Conservation (phyloP, 2,888 invertebrate genomes). For the Helicoverpa assulta region DNA sequence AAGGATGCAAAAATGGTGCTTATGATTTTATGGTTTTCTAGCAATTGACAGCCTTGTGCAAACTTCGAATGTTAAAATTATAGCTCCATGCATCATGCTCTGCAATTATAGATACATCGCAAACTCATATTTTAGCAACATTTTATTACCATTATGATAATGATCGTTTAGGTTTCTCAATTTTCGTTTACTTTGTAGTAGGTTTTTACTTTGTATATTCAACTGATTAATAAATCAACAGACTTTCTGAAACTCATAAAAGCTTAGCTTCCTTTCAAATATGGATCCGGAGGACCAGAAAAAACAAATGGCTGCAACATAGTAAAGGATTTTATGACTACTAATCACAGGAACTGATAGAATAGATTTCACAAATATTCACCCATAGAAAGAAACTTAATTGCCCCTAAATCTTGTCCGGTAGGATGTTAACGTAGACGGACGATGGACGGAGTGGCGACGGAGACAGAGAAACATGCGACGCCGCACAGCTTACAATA, state of each 20-base stretch:
- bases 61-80: conserved; percentile 28
- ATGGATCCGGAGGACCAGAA: too few relatives aligned
- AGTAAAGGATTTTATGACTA: background rate
- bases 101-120: conserved; percentile 40
- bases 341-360: background rate
- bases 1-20: conserved; percentile 4
- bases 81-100: conserved; percentile 1
- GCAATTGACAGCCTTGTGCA: background rate
- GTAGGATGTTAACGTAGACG: too few relatives aligned
- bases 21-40: background rate
- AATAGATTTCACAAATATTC: background rate
- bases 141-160: background rate
- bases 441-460: too few relatives aligned
- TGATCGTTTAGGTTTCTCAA: conserved; percentile 14
- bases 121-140: conserved; percentile 31
- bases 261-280: too few relatives aligned
- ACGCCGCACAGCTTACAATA: too few relatives aligned
- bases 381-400: background rate
- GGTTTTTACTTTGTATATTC: background rate
- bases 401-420: too few relatives aligned
- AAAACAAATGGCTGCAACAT: too few relatives aligned
- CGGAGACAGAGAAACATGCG: too few relatives aligned
- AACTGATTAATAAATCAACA: background rate
- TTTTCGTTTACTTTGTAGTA: background rate
- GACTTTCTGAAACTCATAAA: background rate